Evolutionary conservation across 2,888 invertebrate species (phyloP).

Genomic region (Troglohyphantes excavatus): DNA sequence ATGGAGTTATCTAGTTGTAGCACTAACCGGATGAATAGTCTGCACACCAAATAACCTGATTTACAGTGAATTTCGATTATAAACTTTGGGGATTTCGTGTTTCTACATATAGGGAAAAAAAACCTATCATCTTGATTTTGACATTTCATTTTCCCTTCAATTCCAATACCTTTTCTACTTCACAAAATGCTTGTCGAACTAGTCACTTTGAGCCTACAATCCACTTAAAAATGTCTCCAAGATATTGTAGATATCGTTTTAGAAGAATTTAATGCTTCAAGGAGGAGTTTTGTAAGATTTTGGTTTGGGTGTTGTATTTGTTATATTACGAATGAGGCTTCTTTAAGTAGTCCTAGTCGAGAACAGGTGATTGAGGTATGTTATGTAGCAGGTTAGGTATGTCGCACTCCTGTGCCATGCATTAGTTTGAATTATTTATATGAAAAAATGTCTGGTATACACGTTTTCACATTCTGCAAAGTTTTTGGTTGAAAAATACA

Average conservation of each 20-base stretch:
- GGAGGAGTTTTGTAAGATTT: constrained; percentile 3
- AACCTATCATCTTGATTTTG: not conserved
- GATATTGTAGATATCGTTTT: not conserved
- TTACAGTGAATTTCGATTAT: too few species aligned
- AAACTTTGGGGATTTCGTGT: too few species aligned
- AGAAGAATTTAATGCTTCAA: too few species aligned
- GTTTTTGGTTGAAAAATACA: too few species aligned
- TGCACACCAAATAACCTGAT: too few species aligned
- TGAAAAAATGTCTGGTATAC: too few species aligned
- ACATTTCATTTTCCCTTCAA: constrained; percentile 22
- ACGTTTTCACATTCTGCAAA: too few species aligned
- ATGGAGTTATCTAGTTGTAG: too few species aligned
- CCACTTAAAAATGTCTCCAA: constrained; percentile 37
- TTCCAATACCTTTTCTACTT: constrained; percentile 47
- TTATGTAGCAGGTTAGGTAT: not conserved
- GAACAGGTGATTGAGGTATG: not conserved
- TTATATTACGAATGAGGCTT: not conserved
- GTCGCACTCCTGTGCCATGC: not conserved
- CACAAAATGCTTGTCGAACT: constrained; percentile 53
- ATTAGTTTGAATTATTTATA: too few species aligned
- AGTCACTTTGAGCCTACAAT: constrained; percentile 42
- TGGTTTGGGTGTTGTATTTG: not conserved
- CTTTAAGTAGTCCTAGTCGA: not conserved
- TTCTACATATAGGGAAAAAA: not conserved
- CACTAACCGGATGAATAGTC: too few species aligned